A percentile compares a stretch with the other conserved stretches of the same genome.
Evolutionary conservation across 2,797 vertebrate genomes (phyloP).

Genomic region (Xerus rutilus): DNA sequence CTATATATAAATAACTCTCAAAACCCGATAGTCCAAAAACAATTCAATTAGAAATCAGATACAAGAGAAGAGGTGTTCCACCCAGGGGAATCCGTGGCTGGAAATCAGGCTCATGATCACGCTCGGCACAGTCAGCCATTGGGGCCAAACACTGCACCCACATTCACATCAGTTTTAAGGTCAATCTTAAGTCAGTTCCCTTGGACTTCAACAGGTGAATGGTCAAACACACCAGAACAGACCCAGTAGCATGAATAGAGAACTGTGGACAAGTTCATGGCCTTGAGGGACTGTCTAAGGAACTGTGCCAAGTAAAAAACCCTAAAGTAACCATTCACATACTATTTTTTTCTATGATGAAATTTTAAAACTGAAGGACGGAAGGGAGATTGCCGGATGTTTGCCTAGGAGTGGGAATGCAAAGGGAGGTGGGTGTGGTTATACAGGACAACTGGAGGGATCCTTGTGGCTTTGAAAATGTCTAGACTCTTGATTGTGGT

Average conservation of each 20-base stretch:
- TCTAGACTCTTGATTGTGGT: not conserved
- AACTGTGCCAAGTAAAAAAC: not conserved
- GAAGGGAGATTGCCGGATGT: not conserved
- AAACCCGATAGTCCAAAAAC: not conserved
- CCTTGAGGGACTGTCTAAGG: not conserved
- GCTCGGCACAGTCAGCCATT: not conserved
- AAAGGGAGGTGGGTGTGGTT: not conserved
- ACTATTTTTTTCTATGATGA: not conserved
- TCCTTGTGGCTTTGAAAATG: not conserved
- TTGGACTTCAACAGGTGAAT: too few relatives aligned
- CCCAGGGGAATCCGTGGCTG: too few relatives aligned
- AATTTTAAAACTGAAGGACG: not conserved
- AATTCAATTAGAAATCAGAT: not conserved
- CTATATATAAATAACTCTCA: not conserved
- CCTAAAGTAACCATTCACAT: not conserved
- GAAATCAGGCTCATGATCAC: not conserved
- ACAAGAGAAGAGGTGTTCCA: not conserved
- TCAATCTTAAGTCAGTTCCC: not conserved
- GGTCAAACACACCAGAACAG: not conserved
- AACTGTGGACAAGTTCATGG: not conserved
- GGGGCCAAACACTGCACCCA: too few relatives aligned
- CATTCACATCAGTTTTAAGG: not conserved
- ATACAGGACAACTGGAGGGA: not conserved
- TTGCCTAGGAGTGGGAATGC: not conserved
- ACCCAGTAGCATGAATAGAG: not conserved